Evolutionary conservation across 2,797 vertebrate genomes (phyloP).

Genomic region (Fistularia commersonii): DNA sequence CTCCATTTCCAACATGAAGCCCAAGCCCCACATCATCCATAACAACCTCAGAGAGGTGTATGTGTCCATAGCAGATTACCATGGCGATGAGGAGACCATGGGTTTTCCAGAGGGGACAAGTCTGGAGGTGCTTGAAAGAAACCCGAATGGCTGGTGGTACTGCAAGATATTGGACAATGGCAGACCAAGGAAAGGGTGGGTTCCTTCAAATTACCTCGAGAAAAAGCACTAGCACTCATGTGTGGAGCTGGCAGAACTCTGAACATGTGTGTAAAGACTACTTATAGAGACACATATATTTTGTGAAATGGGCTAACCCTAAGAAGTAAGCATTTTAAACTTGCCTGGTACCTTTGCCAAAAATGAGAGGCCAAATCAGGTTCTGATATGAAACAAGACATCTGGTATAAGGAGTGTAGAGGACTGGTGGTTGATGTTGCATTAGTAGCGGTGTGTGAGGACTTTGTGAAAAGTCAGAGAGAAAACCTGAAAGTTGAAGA

Average conservation of each 20-base stretch:
- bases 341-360: slow-evolving; percentile 55
- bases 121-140: slow-evolving; percentile 96
- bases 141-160: slow-evolving; percentile 99
- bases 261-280: slow-evolving; percentile 55
- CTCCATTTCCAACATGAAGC: slow-evolving; percentile 89
- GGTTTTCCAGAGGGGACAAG: slow-evolving; percentile 98
- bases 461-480: slow-evolving; percentile 41
- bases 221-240: slow-evolving; percentile 85
- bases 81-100: slow-evolving; percentile 95
- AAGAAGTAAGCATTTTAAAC: slow-evolving; percentile 21
- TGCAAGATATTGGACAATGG: slow-evolving; percentile 94
- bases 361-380: slow-evolving; percentile 43
- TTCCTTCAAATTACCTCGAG: slow-evolving; percentile 99
- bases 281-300: slow-evolving; percentile 54
- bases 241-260: slow-evolving; percentile 51
- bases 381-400: slow-evolving; percentile 19
- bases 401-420: slow-evolving; percentile 36
- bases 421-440: slow-evolving; percentile 9
- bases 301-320: slow-evolving; percentile 46
- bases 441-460: slow-evolving; percentile 27
- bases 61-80: slow-evolving; percentile 96
- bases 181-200: slow-evolving; percentile 96
- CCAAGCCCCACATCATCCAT: slow-evolving; percentile 96
- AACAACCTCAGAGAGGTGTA: slow-evolving; percentile 94
- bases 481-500: slow-evolving; percentile 36